phyloP scores from a whole-genome alignment of 1,140 invertebrate genomes.

The Caenorhabditis tropicalis region DNA sequence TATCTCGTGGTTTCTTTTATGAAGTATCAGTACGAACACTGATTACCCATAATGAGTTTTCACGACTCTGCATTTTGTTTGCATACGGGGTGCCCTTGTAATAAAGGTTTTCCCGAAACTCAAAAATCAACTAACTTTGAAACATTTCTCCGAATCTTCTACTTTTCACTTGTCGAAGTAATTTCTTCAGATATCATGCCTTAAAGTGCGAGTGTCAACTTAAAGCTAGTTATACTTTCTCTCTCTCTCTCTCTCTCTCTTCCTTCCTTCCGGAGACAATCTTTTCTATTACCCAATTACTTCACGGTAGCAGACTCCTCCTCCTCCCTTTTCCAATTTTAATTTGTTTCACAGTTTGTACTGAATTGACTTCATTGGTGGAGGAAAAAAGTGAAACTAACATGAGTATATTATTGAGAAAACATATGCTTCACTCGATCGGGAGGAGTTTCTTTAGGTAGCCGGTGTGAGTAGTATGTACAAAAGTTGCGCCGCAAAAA shows the following conservation, averaged over 20 bases:
- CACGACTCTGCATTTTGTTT: too few relatives aligned
- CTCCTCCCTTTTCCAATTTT: not conserved
- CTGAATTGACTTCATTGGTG: not conserved
- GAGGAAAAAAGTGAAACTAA: not conserved
- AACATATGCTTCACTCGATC: too few relatives aligned
- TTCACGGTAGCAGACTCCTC: slow-evolving; percentile 5
- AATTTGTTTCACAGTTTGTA: slow-evolving; percentile 16
- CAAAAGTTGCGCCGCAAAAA: slow-evolving; percentile 43
- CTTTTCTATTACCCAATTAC: slow-evolving; percentile 29
- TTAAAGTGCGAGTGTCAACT: not conserved
- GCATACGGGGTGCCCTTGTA: too few relatives aligned
- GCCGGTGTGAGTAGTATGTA: not conserved
- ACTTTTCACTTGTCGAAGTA: not conserved
- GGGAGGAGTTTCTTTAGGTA: not conserved
- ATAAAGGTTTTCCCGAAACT: too few relatives aligned
- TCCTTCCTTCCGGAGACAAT: not conserved
- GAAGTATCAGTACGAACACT: too few relatives aligned
- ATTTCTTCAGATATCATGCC: not conserved
- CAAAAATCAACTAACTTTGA: too few relatives aligned
- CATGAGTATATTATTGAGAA: not conserved
- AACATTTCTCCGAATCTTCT: too few relatives aligned
- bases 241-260: not conserved
- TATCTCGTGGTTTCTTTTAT: too few relatives aligned
- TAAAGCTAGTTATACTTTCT: not conserved
- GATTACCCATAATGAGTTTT: too few relatives aligned